A percentile compares a stretch with the other conserved stretches of the same genome.
Conservation (phyloP, 2,797 vertebrate genomes). For the Alosa sapidissima region DNA sequence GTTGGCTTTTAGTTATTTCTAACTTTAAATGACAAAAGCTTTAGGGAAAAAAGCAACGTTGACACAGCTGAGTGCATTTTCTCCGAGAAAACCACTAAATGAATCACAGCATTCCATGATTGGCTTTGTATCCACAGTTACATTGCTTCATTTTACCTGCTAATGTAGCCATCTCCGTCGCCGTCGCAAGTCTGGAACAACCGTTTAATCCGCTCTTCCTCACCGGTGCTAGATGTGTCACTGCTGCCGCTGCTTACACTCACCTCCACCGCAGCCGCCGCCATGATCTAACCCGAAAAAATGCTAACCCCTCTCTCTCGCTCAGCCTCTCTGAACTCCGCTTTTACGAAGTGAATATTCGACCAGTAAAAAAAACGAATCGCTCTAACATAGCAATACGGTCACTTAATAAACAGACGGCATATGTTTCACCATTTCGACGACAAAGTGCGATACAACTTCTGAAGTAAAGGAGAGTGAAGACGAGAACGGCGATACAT, state of each 20-base stretch:
- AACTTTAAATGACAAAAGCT: not conserved
- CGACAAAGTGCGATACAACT: not conserved
- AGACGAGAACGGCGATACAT: not conserved
- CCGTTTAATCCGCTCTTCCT: slow-evolving; percentile 77
- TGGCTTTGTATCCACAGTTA: not conserved
- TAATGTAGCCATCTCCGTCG: slow-evolving; percentile 79
- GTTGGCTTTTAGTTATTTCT: not conserved
- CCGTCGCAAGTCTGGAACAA: slow-evolving; percentile 82
- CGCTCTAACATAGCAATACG: not conserved
- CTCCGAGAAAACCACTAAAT: not conserved
- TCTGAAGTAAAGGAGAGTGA: not conserved
- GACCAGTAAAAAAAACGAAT: not conserved
- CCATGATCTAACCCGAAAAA: slow-evolving; percentile 66
- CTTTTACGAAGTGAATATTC: slow-evolving; percentile 19
- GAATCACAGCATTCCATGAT: not conserved
- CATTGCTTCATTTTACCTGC: slow-evolving; percentile 67
- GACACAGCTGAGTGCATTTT: not conserved
- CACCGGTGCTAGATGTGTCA: slow-evolving; percentile 76
- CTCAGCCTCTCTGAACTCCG: not conserved
- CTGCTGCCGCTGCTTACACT: slow-evolving; percentile 69
- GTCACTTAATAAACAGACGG: not conserved
- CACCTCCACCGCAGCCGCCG: slow-evolving; percentile 68
- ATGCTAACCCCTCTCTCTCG: slow-evolving; percentile 3
- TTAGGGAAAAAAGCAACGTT: not conserved
- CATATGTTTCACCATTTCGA: not conserved